Conservation (phyloP, 37 sponge, comb jelly and placozoan genomes). For the Halisarca cf. caerulea region DNA sequence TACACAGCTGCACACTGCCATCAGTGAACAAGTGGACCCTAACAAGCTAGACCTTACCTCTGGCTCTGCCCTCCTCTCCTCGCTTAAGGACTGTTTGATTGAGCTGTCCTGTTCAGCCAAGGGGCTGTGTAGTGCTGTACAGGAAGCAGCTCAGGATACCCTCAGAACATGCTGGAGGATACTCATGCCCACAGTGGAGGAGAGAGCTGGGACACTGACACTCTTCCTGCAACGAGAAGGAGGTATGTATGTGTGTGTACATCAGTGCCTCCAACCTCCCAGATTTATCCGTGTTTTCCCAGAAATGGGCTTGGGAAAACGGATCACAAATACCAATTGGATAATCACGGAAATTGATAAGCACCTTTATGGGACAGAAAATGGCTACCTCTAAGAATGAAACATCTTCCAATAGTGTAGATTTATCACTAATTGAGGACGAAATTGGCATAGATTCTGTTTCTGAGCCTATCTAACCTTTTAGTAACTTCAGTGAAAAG, state of each 20-base stretch:
- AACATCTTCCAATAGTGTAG: no score
- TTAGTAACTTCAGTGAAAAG: no score
- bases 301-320: no score
- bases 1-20: slow-evolving; percentile 83
- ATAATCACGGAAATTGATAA: no score
- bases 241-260: slow-evolving; percentile 36
- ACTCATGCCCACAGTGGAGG: slow-evolving; percentile 84
- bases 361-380: no score
- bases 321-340: no score
- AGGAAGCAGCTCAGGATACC: slow-evolving; percentile 76
- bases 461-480: no score
- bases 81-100: slow-evolving; percentile 83
- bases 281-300: no score
- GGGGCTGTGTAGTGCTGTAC: slow-evolving; percentile 67
- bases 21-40: slow-evolving; percentile 48
- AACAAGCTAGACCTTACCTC: slow-evolving; percentile 47
- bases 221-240: slow-evolving; percentile 62
- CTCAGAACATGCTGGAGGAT: slow-evolving; percentile 83
- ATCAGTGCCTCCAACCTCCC: no score
- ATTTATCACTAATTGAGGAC: no score
- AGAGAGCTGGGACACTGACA: slow-evolving; percentile 81
- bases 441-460: no score
- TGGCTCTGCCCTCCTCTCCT: slow-evolving; percentile 71
- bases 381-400: no score
- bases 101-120: slow-evolving; percentile 69